Conservation (phyloP, 2,113 vertebrate genomes). For the Eretmochelys imbricata region DNA sequence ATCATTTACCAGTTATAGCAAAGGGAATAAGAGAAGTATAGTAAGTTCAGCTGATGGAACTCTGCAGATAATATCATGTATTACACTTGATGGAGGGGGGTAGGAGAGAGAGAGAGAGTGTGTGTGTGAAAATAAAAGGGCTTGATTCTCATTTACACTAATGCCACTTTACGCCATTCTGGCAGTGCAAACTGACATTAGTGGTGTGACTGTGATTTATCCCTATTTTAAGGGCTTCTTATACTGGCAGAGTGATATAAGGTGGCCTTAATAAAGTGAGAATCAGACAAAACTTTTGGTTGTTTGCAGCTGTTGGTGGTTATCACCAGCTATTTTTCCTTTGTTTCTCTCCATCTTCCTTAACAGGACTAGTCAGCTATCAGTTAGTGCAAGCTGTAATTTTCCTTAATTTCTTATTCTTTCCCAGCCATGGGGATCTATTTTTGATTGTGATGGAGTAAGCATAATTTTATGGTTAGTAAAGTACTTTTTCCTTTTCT, state of each 20-base stretch:
- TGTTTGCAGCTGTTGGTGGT: not conserved
- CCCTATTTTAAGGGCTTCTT: not conserved
- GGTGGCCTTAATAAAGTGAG: not conserved
- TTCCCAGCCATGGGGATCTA: slow-evolving; percentile 40
- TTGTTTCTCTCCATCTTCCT: not conserved
- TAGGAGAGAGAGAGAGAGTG: too few relatives aligned
- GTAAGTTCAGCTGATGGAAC: not conserved
- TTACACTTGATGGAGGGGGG: not conserved
- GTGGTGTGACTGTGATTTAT: not conserved
- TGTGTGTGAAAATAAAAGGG: too few relatives aligned
- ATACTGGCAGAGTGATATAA: not conserved
- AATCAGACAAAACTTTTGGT: not conserved
- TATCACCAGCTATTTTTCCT: not conserved
- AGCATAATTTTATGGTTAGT: slow-evolving; percentile 25
- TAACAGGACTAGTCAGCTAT: not conserved
- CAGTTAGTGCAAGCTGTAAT: slow-evolving; percentile 9
- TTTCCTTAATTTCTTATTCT: not conserved
- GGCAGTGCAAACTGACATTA: not conserved
- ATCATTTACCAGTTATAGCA: not conserved
- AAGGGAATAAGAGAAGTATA: not conserved
- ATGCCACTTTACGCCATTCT: not conserved
- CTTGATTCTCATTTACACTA: not conserved
- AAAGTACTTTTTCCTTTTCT: slow-evolving; percentile 38
- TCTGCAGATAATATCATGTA: not conserved
- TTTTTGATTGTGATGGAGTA: slow-evolving; percentile 32